phyloP scores from a whole-genome alignment of 2,113 vertebrate genomes.

The Podocnemis expansa region DNA sequence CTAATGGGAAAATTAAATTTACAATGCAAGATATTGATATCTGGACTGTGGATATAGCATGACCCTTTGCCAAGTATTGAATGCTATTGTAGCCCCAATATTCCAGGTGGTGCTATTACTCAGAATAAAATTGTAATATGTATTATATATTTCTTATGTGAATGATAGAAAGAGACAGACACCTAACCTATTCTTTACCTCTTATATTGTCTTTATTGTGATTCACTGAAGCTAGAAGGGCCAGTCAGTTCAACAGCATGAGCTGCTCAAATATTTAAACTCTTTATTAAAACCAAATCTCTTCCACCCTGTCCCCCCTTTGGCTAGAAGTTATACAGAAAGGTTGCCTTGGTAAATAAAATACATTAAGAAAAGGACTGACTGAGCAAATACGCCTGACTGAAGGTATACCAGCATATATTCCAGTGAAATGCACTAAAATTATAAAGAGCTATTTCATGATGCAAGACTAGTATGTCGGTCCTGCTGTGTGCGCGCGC shows the following conservation, averaged over 20 bases:
- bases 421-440: not conserved
- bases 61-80: not conserved
- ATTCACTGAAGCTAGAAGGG: not conserved
- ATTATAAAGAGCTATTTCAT: constrained; percentile 13
- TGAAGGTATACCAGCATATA: not conserved
- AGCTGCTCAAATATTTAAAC: not conserved
- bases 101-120: not conserved
- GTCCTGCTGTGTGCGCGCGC: not conserved
- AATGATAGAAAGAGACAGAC: not conserved
- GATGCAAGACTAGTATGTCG: not conserved
- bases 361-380: not conserved
- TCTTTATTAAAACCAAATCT: constrained; percentile 1
- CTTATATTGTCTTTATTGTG: not conserved
- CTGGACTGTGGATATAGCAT: not conserved
- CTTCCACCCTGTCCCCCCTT: not conserved
- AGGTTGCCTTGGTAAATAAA: not conserved
- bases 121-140: not conserved
- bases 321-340: not conserved
- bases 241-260: not conserved
- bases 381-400: not conserved
- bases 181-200: not conserved
- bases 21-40: not conserved
- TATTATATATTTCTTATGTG: not conserved
- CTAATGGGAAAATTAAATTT: not conserved
- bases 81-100: not conserved